These are phyloP conservation scores for Callipepla californica DNA, from an alignment of 2,113 vertebrate genomes.

Conservation along the genomic window DNA sequence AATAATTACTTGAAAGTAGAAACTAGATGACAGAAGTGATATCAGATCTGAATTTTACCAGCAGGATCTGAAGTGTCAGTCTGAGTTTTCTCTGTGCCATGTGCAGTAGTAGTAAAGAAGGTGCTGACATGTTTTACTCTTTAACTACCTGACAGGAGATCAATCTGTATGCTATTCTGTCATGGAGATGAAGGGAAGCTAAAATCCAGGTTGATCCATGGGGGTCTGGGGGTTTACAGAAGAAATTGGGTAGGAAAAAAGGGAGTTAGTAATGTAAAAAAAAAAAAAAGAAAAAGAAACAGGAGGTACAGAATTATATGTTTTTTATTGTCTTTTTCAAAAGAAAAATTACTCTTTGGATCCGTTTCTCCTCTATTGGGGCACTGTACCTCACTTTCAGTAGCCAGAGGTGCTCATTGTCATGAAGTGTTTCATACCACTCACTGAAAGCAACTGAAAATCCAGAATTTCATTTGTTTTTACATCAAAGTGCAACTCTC, in stretches of 20 bases:
- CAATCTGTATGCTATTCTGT: neutral
- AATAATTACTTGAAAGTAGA: neutral
- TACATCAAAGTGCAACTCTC: neutral
- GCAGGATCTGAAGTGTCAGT: neutral
- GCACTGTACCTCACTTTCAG: neutral
- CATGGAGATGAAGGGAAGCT: neutral
- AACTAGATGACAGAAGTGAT: neutral
- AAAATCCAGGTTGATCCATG: neutral
- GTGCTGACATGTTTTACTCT: neutral
- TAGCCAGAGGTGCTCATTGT: neutral
- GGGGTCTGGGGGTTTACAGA: neutral
- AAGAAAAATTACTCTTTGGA: neutral
- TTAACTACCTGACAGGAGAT: neutral
- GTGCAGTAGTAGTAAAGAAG: neutral
- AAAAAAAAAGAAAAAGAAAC: neutral
- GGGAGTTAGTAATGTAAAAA: neutral
- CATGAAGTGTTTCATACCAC: neutral
- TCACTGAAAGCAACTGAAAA: neutral
- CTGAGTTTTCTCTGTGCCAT: neutral
- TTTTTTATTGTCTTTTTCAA: neutral
- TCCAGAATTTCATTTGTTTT: neutral
- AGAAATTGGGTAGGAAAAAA: neutral
- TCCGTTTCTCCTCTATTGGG: neutral
- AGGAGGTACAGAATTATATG: neutral
- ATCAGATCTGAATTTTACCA: neutral